phyloP scores from a whole-genome alignment of 2,797 vertebrate species.

The Sebastes goodei region DNA sequence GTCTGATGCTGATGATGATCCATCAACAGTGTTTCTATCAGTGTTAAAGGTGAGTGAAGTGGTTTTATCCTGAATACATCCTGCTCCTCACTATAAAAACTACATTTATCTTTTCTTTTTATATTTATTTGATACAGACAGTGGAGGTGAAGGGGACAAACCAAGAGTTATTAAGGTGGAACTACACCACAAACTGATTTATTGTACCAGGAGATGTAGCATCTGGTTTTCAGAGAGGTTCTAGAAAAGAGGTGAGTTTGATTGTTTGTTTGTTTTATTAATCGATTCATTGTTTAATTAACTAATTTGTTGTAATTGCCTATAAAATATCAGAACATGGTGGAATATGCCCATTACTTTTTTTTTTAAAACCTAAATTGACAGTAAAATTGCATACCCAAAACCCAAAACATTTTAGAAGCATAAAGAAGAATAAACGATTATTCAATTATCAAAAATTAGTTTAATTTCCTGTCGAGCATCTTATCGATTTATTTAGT shows the following conservation, averaged over 20 bases:
- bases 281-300: background rate
- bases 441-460: background rate
- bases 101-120: background rate
- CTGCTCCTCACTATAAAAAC: background rate
- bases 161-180: background rate
- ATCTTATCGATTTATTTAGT: background rate
- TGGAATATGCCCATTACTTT: background rate
- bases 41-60: background rate
- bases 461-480: background rate
- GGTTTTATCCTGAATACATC: background rate
- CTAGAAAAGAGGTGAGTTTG: background rate
- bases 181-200: background rate
- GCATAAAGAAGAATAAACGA: too few relatives aligned
- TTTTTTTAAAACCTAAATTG: background rate
- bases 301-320: too few relatives aligned
- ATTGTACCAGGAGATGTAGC: background rate
- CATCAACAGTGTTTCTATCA: background rate
- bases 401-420: too few relatives aligned
- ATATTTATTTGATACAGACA: background rate
- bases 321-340: too few relatives aligned
- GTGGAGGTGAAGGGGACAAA: background rate
- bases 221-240: background rate
- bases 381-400: background rate
- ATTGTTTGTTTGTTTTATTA: too few relatives aligned
- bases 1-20: background rate